Percentiles rank a stretch among this genome's conserved stretches.
Conservation (phyloP, 2,888 invertebrate genomes). For the Clanis bilineata region DNA sequence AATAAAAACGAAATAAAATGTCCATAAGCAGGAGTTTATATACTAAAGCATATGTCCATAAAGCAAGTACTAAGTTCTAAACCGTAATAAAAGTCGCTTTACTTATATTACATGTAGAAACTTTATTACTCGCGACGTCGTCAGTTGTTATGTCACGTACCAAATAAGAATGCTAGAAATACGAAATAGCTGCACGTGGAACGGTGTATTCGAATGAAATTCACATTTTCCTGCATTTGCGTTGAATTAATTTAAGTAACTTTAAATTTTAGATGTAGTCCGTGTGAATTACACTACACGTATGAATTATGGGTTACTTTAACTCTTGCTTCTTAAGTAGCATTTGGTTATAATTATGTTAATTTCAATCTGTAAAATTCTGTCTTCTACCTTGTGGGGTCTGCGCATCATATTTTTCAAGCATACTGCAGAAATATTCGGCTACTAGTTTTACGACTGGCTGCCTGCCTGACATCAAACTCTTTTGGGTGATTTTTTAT, state of each 20-base stretch:
- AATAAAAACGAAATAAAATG: background rate
- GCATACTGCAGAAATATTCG: too few relatives aligned
- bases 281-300: background rate
- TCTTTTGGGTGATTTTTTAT: too few relatives aligned
- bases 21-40: too few relatives aligned
- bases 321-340: too few relatives aligned
- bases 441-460: too few relatives aligned
- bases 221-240: conserved; percentile 15
- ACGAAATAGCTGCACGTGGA: conserved; percentile 5
- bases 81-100: background rate
- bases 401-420: too few relatives aligned
- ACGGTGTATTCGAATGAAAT: conserved; percentile 5
- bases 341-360: too few relatives aligned
- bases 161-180: conserved; percentile 13
- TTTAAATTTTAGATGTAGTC: background rate
- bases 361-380: too few relatives aligned
- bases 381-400: too few relatives aligned
- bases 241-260: conserved; percentile 14
- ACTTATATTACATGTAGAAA: background rate
- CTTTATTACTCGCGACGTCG: background rate
- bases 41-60: background rate
- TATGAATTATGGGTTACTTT: background rate
- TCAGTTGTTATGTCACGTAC: conserved; percentile 5
- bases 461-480: too few relatives aligned
- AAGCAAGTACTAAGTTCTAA: background rate